Percentiles rank a stretch among this genome's conserved stretches.
phyloP scores from a whole-genome alignment of 2,113 vertebrate species.

The Lampris megalopsis region DNA sequence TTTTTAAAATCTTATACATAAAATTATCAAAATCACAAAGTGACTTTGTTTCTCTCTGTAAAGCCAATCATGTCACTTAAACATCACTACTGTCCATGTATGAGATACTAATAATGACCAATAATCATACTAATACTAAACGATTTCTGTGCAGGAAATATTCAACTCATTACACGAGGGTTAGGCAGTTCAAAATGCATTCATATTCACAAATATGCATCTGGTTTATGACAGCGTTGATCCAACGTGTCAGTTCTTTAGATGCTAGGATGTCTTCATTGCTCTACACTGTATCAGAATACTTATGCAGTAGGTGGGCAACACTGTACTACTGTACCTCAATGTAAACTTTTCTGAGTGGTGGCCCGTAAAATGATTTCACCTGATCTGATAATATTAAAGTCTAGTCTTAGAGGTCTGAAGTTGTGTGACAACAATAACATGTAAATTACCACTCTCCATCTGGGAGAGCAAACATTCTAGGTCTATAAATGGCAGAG shows the following conservation, averaged over 20 bases:
- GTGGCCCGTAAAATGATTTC: too few relatives aligned
- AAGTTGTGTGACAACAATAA: too few relatives aligned
- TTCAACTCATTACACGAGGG: background rate
- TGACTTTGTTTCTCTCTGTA: background rate
- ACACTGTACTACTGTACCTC: too few relatives aligned
- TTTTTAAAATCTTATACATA: background rate
- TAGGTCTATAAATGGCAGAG: too few relatives aligned
- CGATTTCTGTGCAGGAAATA: background rate
- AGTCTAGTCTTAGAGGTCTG: too few relatives aligned
- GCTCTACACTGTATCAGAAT: background rate
- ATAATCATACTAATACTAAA: background rate
- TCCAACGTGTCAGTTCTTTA: conserved; percentile 3
- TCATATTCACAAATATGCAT: background rate
- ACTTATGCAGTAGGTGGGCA: too few relatives aligned
- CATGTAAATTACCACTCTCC: too few relatives aligned
- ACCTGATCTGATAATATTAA: too few relatives aligned
- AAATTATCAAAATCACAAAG: background rate
- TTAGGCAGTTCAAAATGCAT: background rate
- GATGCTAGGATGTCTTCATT: conserved; percentile 2
- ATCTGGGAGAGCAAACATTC: too few relatives aligned
- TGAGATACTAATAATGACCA: too few relatives aligned
- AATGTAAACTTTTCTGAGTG: too few relatives aligned
- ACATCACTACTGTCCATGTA: too few relatives aligned
- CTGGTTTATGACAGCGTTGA: conserved; percentile 3
- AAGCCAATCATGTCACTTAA: background rate